Evolutionary conservation across 92 coral and sea anemone genomes (phyloP).

Genomic region (Galaxea fascicularis): DNA sequence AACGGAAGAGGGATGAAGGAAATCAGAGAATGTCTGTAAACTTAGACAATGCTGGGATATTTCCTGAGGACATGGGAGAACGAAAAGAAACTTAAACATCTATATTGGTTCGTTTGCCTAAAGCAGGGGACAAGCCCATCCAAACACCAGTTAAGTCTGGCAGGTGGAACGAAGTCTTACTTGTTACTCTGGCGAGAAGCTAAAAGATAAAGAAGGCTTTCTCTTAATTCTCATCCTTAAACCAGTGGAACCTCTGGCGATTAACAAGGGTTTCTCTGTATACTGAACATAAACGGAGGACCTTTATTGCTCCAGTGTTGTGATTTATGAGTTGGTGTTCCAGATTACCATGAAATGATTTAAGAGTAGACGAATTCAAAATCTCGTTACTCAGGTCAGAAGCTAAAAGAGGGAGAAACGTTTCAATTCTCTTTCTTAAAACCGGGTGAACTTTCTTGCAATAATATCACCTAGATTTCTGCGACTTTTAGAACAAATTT

Average conservation of each 20-base stretch:
- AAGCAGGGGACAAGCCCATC: not conserved
- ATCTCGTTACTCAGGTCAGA: too few relatives aligned
- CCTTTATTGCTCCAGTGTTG: too few relatives aligned
- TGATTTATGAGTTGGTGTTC: too few relatives aligned
- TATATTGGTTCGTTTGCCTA: not conserved
- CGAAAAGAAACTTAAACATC: not conserved
- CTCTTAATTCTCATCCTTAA: not conserved
- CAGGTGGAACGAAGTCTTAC: too few relatives aligned
- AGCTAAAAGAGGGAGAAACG: too few relatives aligned
- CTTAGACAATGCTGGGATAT: not conserved
- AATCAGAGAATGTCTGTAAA: constrained; percentile 13
- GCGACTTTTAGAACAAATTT: not conserved
- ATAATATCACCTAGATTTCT: not conserved
- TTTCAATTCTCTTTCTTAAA: too few relatives aligned
- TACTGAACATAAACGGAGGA: too few relatives aligned
- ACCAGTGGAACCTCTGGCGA: too few relatives aligned
- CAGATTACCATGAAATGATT: too few relatives aligned
- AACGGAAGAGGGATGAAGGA: constrained; percentile 37
- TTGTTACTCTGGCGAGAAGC: not conserved
- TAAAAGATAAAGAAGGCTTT: not conserved
- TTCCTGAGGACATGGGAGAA: not conserved
- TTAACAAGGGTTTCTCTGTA: too few relatives aligned
- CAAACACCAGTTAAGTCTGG: not conserved
- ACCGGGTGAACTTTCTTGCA: too few relatives aligned
- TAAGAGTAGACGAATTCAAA: too few relatives aligned